These are phyloP conservation scores for Sarcophaga rosellei DNA, from an alignment of 2,888 invertebrate species.

Conservation along the genomic window DNA sequence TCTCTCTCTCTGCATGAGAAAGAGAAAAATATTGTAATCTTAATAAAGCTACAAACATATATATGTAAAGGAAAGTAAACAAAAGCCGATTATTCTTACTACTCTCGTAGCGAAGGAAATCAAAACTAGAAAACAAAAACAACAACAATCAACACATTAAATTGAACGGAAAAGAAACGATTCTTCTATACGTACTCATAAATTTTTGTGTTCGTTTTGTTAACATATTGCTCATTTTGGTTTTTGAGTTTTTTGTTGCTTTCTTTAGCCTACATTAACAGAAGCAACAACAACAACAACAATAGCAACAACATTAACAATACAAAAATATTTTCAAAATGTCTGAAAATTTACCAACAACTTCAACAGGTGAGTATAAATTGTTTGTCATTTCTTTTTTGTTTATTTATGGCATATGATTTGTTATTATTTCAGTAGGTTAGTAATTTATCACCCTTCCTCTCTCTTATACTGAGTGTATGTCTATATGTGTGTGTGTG, in stretches of 20 bases:
- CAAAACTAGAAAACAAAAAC: not conserved
- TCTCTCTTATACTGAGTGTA: not conserved
- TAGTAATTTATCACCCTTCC: not conserved
- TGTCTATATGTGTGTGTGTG: too few relatives aligned
- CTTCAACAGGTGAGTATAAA: slow-evolving; percentile 74
- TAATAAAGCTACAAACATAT: not conserved
- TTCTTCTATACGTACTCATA: too few relatives aligned
- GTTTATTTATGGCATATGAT: not conserved
- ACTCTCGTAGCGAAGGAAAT: not conserved
- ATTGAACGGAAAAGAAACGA: not conserved
- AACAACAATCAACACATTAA: not conserved
- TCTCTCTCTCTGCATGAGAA: not conserved
- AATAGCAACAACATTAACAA: slow-evolving; percentile 48
- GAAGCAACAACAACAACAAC: slow-evolving; percentile 59
- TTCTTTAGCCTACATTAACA: slow-evolving; percentile 5
- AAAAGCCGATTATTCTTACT: not conserved
- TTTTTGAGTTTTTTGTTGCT: not conserved
- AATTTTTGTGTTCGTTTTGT: not conserved
- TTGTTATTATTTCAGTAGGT: not conserved
- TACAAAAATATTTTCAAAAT: slow-evolving; percentile 47
- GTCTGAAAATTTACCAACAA: slow-evolving; percentile 71
- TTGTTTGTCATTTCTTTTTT: slow-evolving; percentile 15
- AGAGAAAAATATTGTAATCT: not conserved
- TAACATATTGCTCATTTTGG: not conserved
- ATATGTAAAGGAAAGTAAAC: not conserved